Evolutionary conservation across 2,113 vertebrate genomes (phyloP), one percentile per base, ranked within the genome.

Genomic region (Dipodomys merriami): DNA sequence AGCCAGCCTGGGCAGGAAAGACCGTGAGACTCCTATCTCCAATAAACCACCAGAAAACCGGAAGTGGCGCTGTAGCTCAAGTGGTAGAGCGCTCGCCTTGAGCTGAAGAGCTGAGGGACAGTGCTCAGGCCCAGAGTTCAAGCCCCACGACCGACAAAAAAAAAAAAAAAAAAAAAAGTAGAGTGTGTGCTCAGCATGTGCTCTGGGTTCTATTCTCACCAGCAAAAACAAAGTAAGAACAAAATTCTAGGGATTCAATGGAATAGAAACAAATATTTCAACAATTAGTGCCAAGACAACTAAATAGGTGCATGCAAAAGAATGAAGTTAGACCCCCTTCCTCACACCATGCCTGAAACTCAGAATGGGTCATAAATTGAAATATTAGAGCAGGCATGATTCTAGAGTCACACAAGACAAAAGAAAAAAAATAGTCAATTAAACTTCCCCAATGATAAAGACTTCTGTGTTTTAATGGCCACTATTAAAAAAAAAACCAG

Each of bases 181-280:
- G n/a, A n/a, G n/a, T 16, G 23, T 64, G 7, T 39, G 22, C n/a
- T 82, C 39, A 65, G 6, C 23, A 25, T 27, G 11, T 30, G 64
- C 23, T 46, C 49, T 79, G 30, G 18, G 7, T 60, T 60, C 60
- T 15, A 62, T 19, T 29, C 1, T 12, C 33, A 82, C 33, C 13
- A 33, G 22, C 6, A 44, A 65, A 64, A 82, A 18, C 12, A 19
- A 33, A 60, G 15, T 12, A 29, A 82, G 9, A 49, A 49, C 23
- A 39, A 44, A 65, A 1, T 35, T 25, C 27, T 68, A 53, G 30
- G 8, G 13, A 90, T 69, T 85, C 35, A 69, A 60, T 79, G 33
- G 22, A 65, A 57, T 67, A 68, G 46, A 93, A 72, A 90, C 27
- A 19, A 71, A 60, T 73, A 30, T 89, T 94, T 60, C 64, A 53